Evolutionary conservation across 2,888 invertebrate species (phyloP), one percentile per base, ranked within the genome.

Genomic region (Uloborus plumipes): DNA sequence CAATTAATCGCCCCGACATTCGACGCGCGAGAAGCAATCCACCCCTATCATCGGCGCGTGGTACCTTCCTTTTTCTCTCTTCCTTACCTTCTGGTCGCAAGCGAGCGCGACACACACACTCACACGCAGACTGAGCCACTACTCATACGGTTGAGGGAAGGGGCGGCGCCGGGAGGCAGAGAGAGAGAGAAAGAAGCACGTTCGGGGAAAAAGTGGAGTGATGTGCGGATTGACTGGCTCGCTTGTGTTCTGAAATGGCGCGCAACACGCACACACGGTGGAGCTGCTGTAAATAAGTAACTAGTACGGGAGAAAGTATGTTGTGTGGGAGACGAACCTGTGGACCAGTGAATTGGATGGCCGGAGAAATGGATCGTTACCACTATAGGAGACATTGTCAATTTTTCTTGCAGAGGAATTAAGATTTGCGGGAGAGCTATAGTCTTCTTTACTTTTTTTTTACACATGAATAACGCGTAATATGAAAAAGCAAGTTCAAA

Each of bases 161-260:
- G 22, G 22, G 51, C 13, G 31, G 39, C 39, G 58, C 18, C 61
- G 20, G 55, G 53, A 47, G 69, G 61, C 58, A 15, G 62, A 26
- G 9, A n/a, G 72, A 49, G 20, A 49, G 62, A 31, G 64, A 53
- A 59, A 18, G n/a, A 20, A 53, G 69, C 59, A 55, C 26, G 55
- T 39, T 62, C 53, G 49, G 47, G n/a, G 22, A 20, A 47, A 66
- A 66, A 47, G 49, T 20, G 14, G 66, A 15, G 49, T 51, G 9
- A 22, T 26, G 39, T 15, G 18, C 18, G 39, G 39, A 39, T 7
- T 39, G 39, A 39, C 39, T 39, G 39, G 39, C 70, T 71, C 13
- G n/a, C 55, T 64, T 70, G 71, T 78, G 71, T 78, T 78, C 74
- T 51, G 80, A 81, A 74, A 81, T 81, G 70, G 80, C 59, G 74